Conservation (phyloP, 2,113 vertebrate species). For the Chamaetylas fuelleborni region DNA sequence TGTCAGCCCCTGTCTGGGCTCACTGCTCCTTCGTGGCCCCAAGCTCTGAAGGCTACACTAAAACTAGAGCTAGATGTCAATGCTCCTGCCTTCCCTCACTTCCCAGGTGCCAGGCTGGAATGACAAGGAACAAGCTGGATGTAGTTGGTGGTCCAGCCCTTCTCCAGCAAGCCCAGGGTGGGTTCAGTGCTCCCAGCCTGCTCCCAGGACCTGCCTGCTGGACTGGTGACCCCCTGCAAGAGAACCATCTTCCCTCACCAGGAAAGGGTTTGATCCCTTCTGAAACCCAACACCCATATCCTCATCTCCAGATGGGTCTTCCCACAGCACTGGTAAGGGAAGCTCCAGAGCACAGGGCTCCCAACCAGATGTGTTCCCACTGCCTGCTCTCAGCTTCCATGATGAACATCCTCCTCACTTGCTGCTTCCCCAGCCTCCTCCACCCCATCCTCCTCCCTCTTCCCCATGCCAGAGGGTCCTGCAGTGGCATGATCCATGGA, state of each 20-base stretch:
- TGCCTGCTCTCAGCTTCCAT: neutral
- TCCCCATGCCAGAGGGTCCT: neutral
- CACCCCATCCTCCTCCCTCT: neutral
- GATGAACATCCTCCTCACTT: neutral
- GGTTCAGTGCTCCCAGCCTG: neutral
- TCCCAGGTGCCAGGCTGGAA: neutral
- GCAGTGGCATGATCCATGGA: neutral
- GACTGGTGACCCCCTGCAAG: neutral
- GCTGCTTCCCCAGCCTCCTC: neutral
- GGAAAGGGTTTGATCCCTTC: neutral
- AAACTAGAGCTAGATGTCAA: neutral
- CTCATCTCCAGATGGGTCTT: fast-evolving
- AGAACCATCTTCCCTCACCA: neutral
- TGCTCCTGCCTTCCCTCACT: neutral
- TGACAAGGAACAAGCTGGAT: neutral
- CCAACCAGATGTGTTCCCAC: neutral
- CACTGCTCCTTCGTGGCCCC: neutral
- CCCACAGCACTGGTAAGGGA: neutral
- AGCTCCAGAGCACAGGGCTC: neutral
- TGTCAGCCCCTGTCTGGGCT: neutral
- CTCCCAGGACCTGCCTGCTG: neutral
- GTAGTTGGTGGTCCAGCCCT: neutral
- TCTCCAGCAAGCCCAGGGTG: neutral
- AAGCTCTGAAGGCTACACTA: neutral
- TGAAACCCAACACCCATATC: neutral